Evolutionary conservation across 2,797 vertebrate genomes (phyloP).

Genomic region (Notolepis coatsorum): DNA sequence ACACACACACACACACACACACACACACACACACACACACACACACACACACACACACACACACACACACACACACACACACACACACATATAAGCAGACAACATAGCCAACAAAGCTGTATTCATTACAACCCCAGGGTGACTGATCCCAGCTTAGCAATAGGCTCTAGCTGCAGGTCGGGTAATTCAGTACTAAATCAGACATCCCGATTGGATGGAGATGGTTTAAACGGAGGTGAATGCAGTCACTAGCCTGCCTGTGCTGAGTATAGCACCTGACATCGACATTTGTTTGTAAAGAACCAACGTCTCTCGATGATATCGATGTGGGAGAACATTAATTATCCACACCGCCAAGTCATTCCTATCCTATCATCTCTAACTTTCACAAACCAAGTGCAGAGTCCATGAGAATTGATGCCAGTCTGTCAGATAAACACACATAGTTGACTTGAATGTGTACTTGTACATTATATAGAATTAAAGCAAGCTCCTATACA

Average conservation of each 20-base stretch:
- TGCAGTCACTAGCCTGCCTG: slow-evolving; percentile 1
- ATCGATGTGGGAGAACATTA: slow-evolving; percentile 19
- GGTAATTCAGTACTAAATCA: slow-evolving; percentile 7
- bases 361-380: not conserved
- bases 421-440: slow-evolving; percentile 19
- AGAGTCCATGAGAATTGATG: not conserved
- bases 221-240: not conserved
- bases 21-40: no score
- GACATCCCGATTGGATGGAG: not conserved
- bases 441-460: slow-evolving; percentile 29
- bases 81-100: no score
- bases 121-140: not conserved
- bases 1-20: no score
- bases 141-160: slow-evolving; percentile 1
- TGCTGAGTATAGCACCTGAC: slow-evolving; percentile 9
- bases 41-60: not conserved
- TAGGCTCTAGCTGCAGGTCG: slow-evolving; percentile 17
- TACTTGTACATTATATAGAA: not conserved
- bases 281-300: slow-evolving; percentile 13
- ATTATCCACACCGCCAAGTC: not conserved
- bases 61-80: not conserved
- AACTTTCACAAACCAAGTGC: not conserved
- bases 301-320: slow-evolving; percentile 8
- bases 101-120: no score
- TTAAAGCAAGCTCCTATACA: not conserved